phyloP scores from a whole-genome alignment of 2,113 vertebrate genomes.

The Alligator mississippiensis region DNA sequence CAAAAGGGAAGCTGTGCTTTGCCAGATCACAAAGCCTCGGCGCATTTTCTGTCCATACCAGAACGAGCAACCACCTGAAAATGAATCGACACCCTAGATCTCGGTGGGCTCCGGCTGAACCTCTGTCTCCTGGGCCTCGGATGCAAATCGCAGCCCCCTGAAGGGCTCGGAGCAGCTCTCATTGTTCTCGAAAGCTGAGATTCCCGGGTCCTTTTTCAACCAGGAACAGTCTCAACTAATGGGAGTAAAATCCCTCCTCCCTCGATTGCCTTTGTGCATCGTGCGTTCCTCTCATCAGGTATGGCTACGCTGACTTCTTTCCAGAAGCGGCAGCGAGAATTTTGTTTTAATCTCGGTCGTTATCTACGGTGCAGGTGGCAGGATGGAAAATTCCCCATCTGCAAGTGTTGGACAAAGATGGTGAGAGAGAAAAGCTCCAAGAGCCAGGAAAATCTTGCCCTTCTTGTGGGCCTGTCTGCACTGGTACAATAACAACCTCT shows the following conservation, averaged over 20 bases:
- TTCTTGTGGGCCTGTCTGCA: not conserved
- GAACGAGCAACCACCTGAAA: slow-evolving; percentile 24
- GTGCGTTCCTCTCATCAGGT: not conserved
- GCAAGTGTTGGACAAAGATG: not conserved
- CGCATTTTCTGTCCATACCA: not conserved
- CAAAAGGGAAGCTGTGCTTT: slow-evolving; percentile 46
- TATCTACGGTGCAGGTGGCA: not conserved
- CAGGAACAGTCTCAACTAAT: not conserved
- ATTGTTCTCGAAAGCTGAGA: not conserved
- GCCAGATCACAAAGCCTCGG: slow-evolving; percentile 53
- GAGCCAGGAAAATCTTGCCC: slow-evolving; percentile 5
- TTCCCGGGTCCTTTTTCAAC: fast-evolving
- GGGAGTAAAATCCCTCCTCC: not conserved
- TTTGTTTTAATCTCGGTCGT: slow-evolving; percentile 12
- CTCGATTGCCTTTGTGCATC: fast-evolving
- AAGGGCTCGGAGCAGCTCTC: not conserved
- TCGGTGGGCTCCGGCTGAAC: not conserved
- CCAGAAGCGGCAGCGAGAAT: not conserved
- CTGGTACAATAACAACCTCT: not conserved
- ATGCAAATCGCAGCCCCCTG: not conserved
- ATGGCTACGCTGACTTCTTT: not conserved
- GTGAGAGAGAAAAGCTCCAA: not conserved
- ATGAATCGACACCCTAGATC: slow-evolving; percentile 27
- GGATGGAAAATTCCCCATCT: not conserved
- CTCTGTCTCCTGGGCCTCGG: not conserved